Percentiles rank a stretch among this genome's conserved stretches.
phyloP scores from a whole-genome alignment of 2,888 invertebrate genomes.

The Folsomia candida region DNA sequence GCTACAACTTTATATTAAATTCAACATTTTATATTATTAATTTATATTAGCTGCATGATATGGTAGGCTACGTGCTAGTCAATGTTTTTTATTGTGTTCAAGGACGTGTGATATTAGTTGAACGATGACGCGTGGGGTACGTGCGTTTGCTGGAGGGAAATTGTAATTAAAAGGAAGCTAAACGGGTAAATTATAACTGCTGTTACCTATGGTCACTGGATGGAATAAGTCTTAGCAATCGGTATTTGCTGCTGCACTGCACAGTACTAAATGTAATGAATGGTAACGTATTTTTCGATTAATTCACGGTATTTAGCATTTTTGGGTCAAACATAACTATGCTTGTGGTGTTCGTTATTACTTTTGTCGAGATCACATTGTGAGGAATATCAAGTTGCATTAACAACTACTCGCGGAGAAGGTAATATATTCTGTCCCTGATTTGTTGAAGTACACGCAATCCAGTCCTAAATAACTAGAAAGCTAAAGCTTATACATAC shows the following conservation, averaged over 20 bases:
- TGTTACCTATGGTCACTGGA: neutral
- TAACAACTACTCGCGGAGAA: too few relatives aligned
- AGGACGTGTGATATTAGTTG: too few relatives aligned
- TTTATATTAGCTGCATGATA: neutral
- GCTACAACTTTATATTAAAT: neutral
- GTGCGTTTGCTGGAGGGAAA: neutral
- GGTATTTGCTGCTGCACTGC: neutral
- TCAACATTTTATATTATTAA: too few relatives aligned
- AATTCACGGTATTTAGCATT: neutral
- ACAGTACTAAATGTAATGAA: too few relatives aligned
- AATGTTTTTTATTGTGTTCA: neutral
- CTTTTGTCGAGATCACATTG: neutral
- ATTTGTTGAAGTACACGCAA: neutral
- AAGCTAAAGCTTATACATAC: neutral
- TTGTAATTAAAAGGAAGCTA: neutral
- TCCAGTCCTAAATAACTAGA: neutral
- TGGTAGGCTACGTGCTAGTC: neutral
- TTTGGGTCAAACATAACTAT: neutral
- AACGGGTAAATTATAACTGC: neutral
- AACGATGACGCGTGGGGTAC: neutral
- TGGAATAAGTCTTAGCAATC: neutral
- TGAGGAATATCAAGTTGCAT: too few relatives aligned
- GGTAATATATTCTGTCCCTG: neutral
- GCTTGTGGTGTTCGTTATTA: constrained; percentile 2
- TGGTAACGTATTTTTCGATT: neutral